Base-by-base conservation (phyloP, 2,888 invertebrate genomes). In the Phorcus lineatus region DNA sequence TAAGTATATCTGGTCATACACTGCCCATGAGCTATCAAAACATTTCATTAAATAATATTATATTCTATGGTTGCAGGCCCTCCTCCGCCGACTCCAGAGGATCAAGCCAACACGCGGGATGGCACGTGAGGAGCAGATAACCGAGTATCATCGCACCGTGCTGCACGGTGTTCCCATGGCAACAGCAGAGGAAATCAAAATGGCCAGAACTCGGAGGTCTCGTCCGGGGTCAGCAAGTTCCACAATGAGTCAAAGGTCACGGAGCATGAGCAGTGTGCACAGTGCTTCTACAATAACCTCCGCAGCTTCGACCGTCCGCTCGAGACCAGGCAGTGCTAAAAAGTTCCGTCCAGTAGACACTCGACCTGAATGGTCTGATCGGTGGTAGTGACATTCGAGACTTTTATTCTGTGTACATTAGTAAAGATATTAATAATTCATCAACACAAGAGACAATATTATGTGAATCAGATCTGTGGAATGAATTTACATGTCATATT, bases 101-200 rank as follows among this genome's bases (percentile, higher is more conserved):
- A 83, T 89, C n/a, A 86, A 83, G 36, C 85, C 91, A 16, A 86
- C 88, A 2, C 82, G 82, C 31, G 88, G 90, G 9, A 87, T 91
- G 83, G 86, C 89, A 17, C 82, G 88, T 13, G 80, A 85, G 16
- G 88, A 90, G 36, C 90, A 90, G 81, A 84, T 91, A 9, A 79
- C 24, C 22, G 86, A 89, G 1, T 90, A 88, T 81, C 84, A 89
- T 28, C 85, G 80, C 40, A 87, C 88, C 0, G 82, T 86, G 19
- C 82, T 86, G 66, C 89, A 90, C 78, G 91, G 91, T 9, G 83
- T 89, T 13, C 90, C 91, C 36, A 83, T 87, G 13, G 87, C 87
- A 17, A 86, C 88, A 2, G 79, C 82, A 62, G 74, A 82, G 19
- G 80, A 80, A 7, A 17, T 53, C 2, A 66, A 77, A n/a, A 52